Evolutionary conservation across 2,797 vertebrate species (phyloP).

Genomic region (Melanotaenia maccullochi): DNA sequence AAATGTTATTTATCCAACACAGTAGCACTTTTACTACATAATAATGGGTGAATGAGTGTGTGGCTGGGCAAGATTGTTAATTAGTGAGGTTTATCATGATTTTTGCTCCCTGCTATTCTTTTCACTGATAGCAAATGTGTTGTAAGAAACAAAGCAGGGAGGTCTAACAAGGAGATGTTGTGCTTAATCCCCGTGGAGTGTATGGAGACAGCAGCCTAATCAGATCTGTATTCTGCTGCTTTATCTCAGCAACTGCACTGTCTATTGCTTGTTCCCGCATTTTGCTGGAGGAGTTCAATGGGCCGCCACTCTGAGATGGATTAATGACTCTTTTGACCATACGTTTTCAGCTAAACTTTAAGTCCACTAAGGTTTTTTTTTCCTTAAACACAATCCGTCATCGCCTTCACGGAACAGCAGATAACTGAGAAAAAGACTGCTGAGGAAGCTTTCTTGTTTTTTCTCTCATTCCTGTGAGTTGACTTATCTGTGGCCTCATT

Average conservation of each 20-base stretch:
- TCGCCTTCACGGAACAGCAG: slow-evolving; percentile 61
- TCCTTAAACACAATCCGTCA: slow-evolving; percentile 55
- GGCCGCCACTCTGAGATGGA: slow-evolving; percentile 53
- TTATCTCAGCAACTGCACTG: slow-evolving; percentile 61
- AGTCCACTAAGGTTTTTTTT: slow-evolving; percentile 47
- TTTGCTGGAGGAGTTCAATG: slow-evolving; percentile 60
- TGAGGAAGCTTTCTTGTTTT: slow-evolving; percentile 57
- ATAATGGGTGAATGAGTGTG: slow-evolving; percentile 55
- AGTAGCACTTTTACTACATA: slow-evolving; percentile 55
- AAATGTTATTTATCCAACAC: slow-evolving; percentile 62
- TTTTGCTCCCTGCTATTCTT: slow-evolving; percentile 39
- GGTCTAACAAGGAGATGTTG: slow-evolving; percentile 69
- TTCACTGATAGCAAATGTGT: slow-evolving; percentile 60
- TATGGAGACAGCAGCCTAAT: slow-evolving; percentile 61
- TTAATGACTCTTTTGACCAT: slow-evolving; percentile 67
- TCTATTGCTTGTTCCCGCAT: slow-evolving; percentile 68
- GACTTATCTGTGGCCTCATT: slow-evolving; percentile 55
- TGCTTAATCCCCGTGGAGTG: slow-evolving; percentile 69
- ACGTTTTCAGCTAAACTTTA: slow-evolving; percentile 60
- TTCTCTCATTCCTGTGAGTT: slow-evolving; percentile 32
- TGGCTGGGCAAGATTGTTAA: slow-evolving; percentile 56
- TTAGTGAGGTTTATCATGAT: slow-evolving; percentile 54
- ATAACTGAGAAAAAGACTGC: slow-evolving; percentile 64
- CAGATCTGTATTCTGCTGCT: slow-evolving; percentile 68
- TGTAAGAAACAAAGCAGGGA: slow-evolving; percentile 59